Evolutionary conservation across 2,113 vertebrate genomes (phyloP).

Genomic region (Murina feae): DNA sequence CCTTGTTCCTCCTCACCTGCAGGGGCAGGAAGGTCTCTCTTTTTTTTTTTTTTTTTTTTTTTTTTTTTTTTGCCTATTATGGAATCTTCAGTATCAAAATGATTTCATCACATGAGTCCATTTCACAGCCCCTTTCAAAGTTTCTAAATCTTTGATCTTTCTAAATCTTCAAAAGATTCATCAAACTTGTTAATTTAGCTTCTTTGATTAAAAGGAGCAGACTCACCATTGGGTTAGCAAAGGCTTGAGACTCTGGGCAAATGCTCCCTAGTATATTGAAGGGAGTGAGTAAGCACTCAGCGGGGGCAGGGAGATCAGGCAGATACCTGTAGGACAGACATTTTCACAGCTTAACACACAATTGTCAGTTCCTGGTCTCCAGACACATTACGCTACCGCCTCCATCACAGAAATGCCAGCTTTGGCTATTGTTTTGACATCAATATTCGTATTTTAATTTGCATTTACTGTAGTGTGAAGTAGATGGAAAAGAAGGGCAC

Average conservation of each 20-base stretch:
- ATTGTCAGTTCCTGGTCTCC: slow-evolving; percentile 63
- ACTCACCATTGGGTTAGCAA: slow-evolving; percentile 22
- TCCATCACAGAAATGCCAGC: slow-evolving; percentile 52
- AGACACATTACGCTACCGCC: slow-evolving; percentile 25
- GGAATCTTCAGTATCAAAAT: slow-evolving; percentile 25
- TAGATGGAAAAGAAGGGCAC: neutral
- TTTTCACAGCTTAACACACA: slow-evolving; percentile 54
- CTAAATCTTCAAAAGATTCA: slow-evolving; percentile 5
- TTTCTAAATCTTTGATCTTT: slow-evolving; percentile 21
- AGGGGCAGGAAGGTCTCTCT: neutral
- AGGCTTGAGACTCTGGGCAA: slow-evolving; percentile 6
- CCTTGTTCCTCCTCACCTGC: neutral
- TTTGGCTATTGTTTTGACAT: slow-evolving; percentile 29
- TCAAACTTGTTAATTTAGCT: neutral
- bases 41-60: too few species aligned
- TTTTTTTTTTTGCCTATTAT: neutral
- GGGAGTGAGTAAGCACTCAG: neutral
- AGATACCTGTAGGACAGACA: neutral
- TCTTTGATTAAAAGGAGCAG: slow-evolving; percentile 36
- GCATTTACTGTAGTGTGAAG: slow-evolving; percentile 11
- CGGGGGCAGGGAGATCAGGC: slow-evolving; percentile 1
- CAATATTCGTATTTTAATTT: slow-evolving; percentile 59
- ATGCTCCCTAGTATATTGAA: neutral
- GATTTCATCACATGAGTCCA: neutral
- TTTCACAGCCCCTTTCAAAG: slow-evolving; percentile 46